phyloP scores from a whole-genome alignment of 2,797 vertebrate genomes.

The Squalus acanthias region DNA sequence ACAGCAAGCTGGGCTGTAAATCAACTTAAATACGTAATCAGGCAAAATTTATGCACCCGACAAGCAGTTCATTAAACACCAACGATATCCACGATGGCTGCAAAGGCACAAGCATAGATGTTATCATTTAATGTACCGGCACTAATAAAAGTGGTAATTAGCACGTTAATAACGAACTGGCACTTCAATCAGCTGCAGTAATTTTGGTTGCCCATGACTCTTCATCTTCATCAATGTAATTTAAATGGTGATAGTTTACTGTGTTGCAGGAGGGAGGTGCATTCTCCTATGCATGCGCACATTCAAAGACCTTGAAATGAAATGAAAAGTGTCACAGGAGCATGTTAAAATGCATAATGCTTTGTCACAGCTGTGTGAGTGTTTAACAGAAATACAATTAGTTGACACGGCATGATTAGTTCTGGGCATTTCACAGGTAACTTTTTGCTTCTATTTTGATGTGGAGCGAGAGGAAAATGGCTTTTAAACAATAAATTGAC shows the following conservation, averaged over 20 bases:
- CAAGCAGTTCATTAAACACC: conserved; percentile 31
- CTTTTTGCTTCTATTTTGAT: neutral
- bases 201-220: conserved; percentile 17
- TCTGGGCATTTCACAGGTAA: neutral
- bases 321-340: conserved; percentile 3
- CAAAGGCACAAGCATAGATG: conserved; percentile 27
- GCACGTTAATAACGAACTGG: conserved; percentile 23
- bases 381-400: conserved; percentile 7
- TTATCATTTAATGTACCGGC: conserved; percentile 23
- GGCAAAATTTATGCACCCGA: conserved; percentile 29
- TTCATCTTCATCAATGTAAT: conserved; percentile 17
- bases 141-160: conserved; percentile 36
- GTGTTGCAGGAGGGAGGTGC: neutral
- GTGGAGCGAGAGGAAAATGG: neutral
- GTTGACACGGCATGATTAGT: neutral
- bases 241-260: neutral
- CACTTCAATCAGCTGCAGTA: conserved; percentile 22
- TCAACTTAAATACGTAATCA: conserved; percentile 32
- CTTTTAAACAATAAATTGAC: neutral
- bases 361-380: conserved; percentile 21
- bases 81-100: conserved; percentile 17
- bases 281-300: neutral
- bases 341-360: neutral
- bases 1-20: conserved; percentile 26
- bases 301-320: conserved; percentile 23